These are phyloP conservation scores for Amphipyra tragopoginis DNA, from an alignment of 2,888 invertebrate genomes.

Conservation along the genomic window DNA sequence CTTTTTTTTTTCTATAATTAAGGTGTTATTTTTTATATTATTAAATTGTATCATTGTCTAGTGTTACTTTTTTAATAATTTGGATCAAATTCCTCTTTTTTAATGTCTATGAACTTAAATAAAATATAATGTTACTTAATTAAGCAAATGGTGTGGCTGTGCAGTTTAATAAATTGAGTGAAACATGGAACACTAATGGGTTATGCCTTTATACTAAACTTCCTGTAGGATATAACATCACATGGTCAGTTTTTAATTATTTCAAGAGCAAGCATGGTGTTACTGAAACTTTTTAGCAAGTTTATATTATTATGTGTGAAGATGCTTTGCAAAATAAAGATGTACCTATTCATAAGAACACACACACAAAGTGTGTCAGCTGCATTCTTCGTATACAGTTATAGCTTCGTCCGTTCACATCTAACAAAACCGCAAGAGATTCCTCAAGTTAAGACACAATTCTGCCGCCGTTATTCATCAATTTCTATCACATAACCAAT, in stretches of 20 bases:
- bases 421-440: conserved; percentile 59
- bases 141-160: too few species aligned
- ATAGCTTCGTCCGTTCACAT: conserved; percentile 63
- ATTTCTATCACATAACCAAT: background rate
- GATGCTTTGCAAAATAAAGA: conserved; percentile 15
- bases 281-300: conserved; percentile 7
- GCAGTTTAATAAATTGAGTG: too few species aligned
- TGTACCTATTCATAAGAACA: conserved; percentile 21
- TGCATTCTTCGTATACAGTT: conserved; percentile 72
- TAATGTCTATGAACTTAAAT: too few species aligned
- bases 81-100: too few species aligned
- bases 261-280: conserved; percentile 13
- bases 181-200: too few species aligned
- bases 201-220: background rate
- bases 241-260: conserved; percentile 6
- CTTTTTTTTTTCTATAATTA: too few species aligned
- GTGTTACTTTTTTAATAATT: too few species aligned
- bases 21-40: too few species aligned
- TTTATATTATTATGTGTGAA: background rate
- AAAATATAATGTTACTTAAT: too few species aligned
- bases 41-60: too few species aligned
- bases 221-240: conserved; percentile 18
- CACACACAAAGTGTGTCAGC: conserved; percentile 68
- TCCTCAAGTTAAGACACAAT: conserved; percentile 7
- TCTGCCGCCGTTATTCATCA: conserved; percentile 28